These are phyloP conservation scores for Amiota communis DNA, from an alignment of 2,888 invertebrate species.

Conservation along the genomic window DNA sequence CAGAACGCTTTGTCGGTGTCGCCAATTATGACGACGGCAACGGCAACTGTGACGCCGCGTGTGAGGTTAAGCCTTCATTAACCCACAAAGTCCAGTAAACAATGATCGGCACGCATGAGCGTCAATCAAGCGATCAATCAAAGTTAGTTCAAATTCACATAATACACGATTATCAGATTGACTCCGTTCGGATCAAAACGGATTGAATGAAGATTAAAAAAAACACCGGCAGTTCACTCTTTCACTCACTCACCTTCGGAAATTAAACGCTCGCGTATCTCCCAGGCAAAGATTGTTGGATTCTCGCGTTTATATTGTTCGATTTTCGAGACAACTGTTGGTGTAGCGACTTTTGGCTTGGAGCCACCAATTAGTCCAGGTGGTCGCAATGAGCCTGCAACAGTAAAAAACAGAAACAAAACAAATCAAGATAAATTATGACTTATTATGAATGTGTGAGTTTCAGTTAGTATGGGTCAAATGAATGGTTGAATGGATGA, in stretches of 20 bases:
- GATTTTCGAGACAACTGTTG: slow-evolving; percentile 96
- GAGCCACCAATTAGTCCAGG: slow-evolving; percentile 95
- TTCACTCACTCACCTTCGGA: slow-evolving; percentile 87
- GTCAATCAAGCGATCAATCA: slow-evolving; percentile 52
- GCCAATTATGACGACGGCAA: neutral
- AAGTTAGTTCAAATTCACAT: slow-evolving; percentile 49
- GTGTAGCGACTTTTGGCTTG: slow-evolving; percentile 98
- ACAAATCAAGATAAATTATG: slow-evolving; percentile 37
- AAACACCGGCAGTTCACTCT: neutral
- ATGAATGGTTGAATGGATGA: neutral
- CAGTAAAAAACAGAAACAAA: slow-evolving; percentile 24
- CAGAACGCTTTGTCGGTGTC: slow-evolving; percentile 15
- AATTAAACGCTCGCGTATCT: slow-evolving; percentile 95
- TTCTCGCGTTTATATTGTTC: slow-evolving; percentile 98
- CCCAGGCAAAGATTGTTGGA: slow-evolving; percentile 99
- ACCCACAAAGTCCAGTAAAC: slow-evolving; percentile 26
- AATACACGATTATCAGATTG: slow-evolving; percentile 36
- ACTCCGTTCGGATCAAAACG: slow-evolving; percentile 34
- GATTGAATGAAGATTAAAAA: neutral
- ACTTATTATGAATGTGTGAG: slow-evolving; percentile 1
- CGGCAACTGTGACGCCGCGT: neutral
- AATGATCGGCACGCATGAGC: slow-evolving; percentile 16
- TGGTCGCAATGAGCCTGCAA: slow-evolving; percentile 87
- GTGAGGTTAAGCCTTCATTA: slow-evolving; percentile 21
- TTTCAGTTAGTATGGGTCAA: slow-evolving; percentile 5